Conservation (phyloP, 2,888 invertebrate species). For the Leucophora obtusa region DNA sequence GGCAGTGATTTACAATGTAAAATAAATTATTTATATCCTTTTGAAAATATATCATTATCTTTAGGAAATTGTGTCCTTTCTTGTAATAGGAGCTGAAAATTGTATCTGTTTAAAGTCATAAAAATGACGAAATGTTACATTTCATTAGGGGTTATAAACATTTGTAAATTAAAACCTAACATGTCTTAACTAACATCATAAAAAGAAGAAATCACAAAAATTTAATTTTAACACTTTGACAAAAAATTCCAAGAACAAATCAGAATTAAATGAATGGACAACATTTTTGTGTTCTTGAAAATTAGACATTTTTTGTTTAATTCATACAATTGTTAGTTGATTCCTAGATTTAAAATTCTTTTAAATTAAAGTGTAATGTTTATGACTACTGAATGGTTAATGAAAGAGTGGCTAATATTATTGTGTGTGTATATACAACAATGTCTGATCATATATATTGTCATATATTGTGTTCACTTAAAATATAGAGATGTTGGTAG, state of each 20-base stretch:
- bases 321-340: not conserved
- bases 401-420: conserved; percentile 19
- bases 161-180: conserved; percentile 8
- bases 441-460: not conserved
- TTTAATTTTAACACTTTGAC: conserved; percentile 52
- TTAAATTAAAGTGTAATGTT: conserved; percentile 27
- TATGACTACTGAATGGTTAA: conserved; percentile 54
- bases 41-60: not conserved
- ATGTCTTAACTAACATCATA: conserved; percentile 42
- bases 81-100: not conserved
- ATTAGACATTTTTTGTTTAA: not conserved
- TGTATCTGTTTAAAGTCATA: conserved; percentile 24
- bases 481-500: conserved; percentile 42
- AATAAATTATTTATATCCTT: not conserved
- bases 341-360: conserved; percentile 21
- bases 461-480: not conserved
- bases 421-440: conserved; percentile 2
- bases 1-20: not conserved
- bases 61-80: not conserved
- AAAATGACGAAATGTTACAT: conserved; percentile 48
- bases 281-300: not conserved
- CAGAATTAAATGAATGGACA: not conserved
- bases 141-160: conserved; percentile 27
- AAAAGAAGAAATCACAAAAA: conserved; percentile 6
- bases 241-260: conserved; percentile 48